Evolutionary conservation across 2,797 vertebrate species (phyloP).

Genomic region (Merluccius polli): DNA sequence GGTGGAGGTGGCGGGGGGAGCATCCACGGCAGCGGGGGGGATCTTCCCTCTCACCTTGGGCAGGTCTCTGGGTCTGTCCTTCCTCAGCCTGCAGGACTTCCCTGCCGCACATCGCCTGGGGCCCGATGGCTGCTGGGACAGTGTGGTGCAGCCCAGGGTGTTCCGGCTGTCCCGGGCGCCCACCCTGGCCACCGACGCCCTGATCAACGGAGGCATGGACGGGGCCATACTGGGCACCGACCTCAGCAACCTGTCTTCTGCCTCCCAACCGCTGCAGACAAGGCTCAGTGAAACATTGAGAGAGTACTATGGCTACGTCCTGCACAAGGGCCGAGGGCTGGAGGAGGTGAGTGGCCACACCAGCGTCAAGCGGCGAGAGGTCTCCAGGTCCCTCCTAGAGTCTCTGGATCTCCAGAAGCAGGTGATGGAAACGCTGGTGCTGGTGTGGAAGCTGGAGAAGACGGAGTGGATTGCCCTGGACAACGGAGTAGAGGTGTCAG

Average conservation of each 20-base stretch:
- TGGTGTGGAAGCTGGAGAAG: constrained; percentile 64
- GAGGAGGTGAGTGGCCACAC: constrained; percentile 45
- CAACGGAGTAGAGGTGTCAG: constrained; percentile 42
- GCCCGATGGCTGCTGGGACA: constrained; percentile 83
- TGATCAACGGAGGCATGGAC: constrained; percentile 85
- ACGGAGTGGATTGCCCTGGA: constrained; percentile 60
- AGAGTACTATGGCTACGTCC: constrained; percentile 69
- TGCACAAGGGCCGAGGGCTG: constrained; percentile 42
- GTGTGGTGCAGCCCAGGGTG: constrained; percentile 58
- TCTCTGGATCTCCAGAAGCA: constrained; percentile 55
- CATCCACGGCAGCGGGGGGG: constrained; percentile 19
- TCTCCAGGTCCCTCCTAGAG: constrained; percentile 62
- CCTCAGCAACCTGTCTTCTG: constrained; percentile 40
- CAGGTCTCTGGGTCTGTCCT: constrained; percentile 69
- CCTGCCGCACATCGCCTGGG: constrained; percentile 55
- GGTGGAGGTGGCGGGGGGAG: constrained; percentile 31
- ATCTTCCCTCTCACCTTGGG: constrained; percentile 71
- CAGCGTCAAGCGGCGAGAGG: constrained; percentile 63
- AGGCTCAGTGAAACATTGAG: constrained; percentile 70
- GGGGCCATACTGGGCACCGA: constrained; percentile 73
- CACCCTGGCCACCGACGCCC: constrained; percentile 70
- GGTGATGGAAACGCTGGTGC: constrained; percentile 63
- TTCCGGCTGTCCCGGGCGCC: constrained; percentile 68
- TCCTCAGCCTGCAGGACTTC: constrained; percentile 61
- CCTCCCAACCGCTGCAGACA: constrained; percentile 24